Percentiles rank a stretch among this genome's conserved stretches.
Evolutionary conservation across 2,113 vertebrate species (phyloP).

Genomic region (Urocitellus parryii): DNA sequence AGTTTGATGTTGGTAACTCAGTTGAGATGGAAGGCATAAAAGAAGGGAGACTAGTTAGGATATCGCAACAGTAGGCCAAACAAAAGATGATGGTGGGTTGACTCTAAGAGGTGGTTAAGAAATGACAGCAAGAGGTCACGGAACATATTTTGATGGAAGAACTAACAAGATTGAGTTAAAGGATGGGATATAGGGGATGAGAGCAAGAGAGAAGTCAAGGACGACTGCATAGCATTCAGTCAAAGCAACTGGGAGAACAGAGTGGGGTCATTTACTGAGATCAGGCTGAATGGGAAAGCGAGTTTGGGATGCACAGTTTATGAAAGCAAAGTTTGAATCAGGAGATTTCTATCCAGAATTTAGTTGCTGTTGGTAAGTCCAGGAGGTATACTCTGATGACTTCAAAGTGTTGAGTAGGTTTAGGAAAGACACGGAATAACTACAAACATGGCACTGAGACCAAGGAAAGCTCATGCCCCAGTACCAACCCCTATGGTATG

Average conservation of each 20-base stretch:
- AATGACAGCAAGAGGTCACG: not conserved
- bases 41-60: not conserved
- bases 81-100: not conserved
- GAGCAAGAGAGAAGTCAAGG: not conserved
- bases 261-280: not conserved
- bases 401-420: not conserved
- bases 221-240: not conserved
- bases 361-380: not conserved
- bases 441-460: not conserved
- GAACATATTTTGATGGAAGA: not conserved
- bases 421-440: not conserved
- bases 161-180: not conserved
- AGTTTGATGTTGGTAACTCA: not conserved
- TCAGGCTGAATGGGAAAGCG: not conserved
- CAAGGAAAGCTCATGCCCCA: not conserved
- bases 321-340: not conserved
- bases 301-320: not conserved
- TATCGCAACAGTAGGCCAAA: not conserved
- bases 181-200: not conserved
- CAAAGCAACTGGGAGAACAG: not conserved
- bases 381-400: not conserved
- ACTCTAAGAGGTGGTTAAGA: not conserved
- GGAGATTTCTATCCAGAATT: not conserved
- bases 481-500: not conserved
- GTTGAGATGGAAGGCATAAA: not conserved